Conservation (phyloP, 2,113 vertebrate genomes). For the Coturnix japonica region DNA sequence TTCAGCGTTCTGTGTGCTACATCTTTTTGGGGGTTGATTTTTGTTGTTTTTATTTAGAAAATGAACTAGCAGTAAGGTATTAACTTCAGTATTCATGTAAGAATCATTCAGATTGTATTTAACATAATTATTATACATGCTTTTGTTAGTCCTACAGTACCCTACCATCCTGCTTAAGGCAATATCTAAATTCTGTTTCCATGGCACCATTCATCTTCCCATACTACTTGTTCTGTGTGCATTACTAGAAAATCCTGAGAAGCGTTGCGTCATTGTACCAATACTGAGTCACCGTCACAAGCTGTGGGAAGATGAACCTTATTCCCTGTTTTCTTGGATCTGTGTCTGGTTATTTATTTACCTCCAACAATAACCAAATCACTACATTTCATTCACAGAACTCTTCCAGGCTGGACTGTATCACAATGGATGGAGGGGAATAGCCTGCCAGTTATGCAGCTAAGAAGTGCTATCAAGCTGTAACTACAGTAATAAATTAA, state of each 20-base stretch:
- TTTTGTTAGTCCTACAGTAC: not conserved
- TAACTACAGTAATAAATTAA: not conserved
- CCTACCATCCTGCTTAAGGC: not conserved
- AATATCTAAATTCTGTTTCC: constrained; percentile 32
- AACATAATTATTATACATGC: not conserved
- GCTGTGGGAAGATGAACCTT: not conserved
- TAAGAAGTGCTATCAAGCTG: not conserved
- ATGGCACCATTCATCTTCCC: constrained; percentile 15
- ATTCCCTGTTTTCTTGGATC: not conserved
- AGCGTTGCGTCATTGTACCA: not conserved
- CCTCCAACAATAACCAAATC: not conserved
- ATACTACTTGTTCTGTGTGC: not conserved
- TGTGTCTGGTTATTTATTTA: not conserved
- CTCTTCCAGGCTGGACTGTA: not conserved
- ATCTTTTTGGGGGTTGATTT: not conserved
- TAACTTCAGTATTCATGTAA: not conserved
- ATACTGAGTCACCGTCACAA: not conserved
- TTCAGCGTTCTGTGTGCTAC: not conserved
- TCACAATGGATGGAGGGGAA: not conserved
- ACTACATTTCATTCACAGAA: not conserved
- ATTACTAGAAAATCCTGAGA: not conserved
- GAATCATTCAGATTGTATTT: not conserved
- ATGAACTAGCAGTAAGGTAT: not conserved
- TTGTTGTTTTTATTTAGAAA: not conserved
- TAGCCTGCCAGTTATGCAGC: not conserved